Conservation (phyloP, 2,888 invertebrate species). For the Caenorhabditis drosophilae region DNA sequence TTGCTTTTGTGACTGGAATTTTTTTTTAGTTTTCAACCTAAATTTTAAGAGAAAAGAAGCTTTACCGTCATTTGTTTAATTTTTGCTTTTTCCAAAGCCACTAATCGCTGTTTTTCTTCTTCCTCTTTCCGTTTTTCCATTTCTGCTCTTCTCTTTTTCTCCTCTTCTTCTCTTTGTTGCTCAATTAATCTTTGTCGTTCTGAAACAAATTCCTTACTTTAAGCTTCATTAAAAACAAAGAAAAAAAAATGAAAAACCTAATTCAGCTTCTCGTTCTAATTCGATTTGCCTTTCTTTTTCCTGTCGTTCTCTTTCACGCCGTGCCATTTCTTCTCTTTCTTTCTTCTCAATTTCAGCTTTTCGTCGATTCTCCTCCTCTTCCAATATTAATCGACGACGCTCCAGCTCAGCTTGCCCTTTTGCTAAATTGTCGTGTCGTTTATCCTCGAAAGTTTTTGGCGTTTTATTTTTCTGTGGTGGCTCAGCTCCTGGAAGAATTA, state of each 20-base stretch:
- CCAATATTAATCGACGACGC: constrained; percentile 83
- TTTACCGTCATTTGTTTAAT: constrained; percentile 80
- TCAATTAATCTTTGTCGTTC: constrained; percentile 26
- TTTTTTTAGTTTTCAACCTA: constrained; percentile 73
- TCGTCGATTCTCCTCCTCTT: constrained; percentile 76
- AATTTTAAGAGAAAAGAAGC: constrained; percentile 1
- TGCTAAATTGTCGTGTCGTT: constrained; percentile 93
- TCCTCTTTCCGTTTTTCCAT: constrained; percentile 79
- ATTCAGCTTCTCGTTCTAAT: constrained; percentile 53
- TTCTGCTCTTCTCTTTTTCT: constrained; percentile 75
- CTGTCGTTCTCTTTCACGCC: constrained; percentile 80
- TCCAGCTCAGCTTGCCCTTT: constrained; percentile 97
- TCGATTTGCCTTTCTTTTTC: constrained; percentile 60
- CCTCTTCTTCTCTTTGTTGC: constrained; percentile 77
- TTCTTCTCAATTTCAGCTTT: constrained; percentile 73
- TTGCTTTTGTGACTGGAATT: constrained; percentile 58
- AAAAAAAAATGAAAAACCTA: constrained; percentile 14
- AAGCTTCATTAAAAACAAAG: neutral
- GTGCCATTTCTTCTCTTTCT: constrained; percentile 87
- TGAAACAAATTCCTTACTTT: neutral
- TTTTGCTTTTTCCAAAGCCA: constrained; percentile 94
- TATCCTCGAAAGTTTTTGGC: constrained; percentile 80
- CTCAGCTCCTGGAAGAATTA: too few relatives aligned
- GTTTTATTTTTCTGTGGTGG: constrained; percentile 63
- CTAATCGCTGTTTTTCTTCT: constrained; percentile 88